These are phyloP conservation scores for Scaptomyza cyrtandrae DNA, from an alignment of 2,888 invertebrate species.

Conservation along the genomic window DNA sequence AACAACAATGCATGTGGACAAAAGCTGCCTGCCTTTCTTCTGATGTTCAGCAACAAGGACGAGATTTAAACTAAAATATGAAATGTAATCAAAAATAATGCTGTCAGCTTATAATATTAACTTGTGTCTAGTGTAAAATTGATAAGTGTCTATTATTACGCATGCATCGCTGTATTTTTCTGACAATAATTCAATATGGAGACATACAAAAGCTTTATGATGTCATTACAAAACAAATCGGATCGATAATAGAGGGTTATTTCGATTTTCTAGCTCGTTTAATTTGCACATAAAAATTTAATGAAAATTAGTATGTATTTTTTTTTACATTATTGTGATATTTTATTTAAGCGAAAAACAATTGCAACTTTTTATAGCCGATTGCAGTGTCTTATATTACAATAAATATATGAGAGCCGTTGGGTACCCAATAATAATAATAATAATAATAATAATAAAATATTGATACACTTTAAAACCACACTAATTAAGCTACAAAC, in stretches of 20 bases:
- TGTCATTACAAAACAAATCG: no score
- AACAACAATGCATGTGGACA: background rate
- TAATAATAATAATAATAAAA: background rate
- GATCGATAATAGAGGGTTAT: no score
- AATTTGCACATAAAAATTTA: background rate
- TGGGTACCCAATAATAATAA: conserved; percentile 1
- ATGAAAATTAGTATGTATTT: no score
- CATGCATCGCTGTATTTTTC: no score
- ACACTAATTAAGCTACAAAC: background rate
- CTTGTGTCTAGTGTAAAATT: no score
- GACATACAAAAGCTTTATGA: background rate
- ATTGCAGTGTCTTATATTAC: background rate
- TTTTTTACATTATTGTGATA: conserved; percentile 1
- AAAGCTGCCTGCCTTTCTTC: background rate
- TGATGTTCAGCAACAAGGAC: background rate
- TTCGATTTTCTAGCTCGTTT: background rate
- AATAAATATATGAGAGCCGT: background rate
- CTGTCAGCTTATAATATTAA: no score
- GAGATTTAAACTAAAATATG: background rate
- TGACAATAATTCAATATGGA: background rate
- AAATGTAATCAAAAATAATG: background rate
- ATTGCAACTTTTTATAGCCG: background rate
- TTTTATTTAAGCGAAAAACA: conserved; percentile 10
- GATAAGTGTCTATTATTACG: no score
- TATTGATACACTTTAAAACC: background rate